Evolutionary conservation across 1,140 invertebrate species (phyloP).

Genomic region (Stratiolaelaps scimitus): DNA sequence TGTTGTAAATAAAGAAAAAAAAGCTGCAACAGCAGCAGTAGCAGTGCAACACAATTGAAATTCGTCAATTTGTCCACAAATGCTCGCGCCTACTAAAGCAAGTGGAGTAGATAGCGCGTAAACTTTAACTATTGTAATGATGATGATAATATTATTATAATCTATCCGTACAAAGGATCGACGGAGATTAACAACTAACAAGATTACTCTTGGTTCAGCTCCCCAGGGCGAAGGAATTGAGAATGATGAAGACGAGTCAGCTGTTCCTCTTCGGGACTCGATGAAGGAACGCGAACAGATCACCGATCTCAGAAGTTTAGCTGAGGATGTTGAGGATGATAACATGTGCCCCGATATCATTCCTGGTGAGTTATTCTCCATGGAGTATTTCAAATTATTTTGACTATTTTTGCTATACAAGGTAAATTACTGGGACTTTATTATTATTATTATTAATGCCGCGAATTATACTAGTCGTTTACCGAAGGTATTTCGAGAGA

Average conservation of each 20-base stretch:
- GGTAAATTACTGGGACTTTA: background rate
- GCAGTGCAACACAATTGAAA: too few relatives aligned
- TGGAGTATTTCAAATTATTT: background rate
- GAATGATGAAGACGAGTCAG: constrained; percentile 8
- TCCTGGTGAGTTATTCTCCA: background rate
- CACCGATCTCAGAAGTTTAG: constrained; percentile 8
- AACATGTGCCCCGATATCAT: constrained; percentile 22
- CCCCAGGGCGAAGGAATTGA: background rate
- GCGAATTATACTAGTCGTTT: background rate
- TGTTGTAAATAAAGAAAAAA: too few relatives aligned
- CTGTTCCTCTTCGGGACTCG: constrained; percentile 5
- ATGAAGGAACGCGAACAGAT: constrained; percentile 10
- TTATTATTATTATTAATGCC: background rate
- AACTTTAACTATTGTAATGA: background rate
- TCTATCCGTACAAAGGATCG: background rate
- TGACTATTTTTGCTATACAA: background rate
- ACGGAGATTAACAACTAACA: background rate
- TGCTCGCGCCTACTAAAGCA: background rate
- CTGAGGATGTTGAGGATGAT: background rate
- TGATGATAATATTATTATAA: background rate
- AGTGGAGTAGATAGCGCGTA: background rate
- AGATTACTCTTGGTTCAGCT: background rate
- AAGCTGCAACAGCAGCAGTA: too few relatives aligned
- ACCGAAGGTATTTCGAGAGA: too few relatives aligned
- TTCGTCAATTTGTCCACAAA: too few relatives aligned